phyloP scores from a whole-genome alignment of 1,140 invertebrate species.

The Lepeophtheirus salmonis region DNA sequence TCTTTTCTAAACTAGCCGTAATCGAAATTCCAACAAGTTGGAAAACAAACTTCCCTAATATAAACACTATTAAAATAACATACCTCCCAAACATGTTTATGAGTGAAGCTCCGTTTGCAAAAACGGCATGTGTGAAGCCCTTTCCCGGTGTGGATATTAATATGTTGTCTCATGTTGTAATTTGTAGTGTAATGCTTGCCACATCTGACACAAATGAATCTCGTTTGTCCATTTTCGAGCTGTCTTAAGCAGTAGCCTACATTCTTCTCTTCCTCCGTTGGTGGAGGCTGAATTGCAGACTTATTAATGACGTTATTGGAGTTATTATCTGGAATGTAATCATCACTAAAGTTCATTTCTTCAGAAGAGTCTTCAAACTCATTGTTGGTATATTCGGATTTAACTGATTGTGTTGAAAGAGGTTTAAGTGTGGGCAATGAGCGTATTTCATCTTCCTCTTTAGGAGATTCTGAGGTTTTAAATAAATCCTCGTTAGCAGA shows the following conservation, averaged over 20 bases:
- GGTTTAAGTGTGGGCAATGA: too few relatives aligned
- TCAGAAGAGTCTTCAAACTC: background rate
- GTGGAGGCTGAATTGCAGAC: constrained; percentile 4
- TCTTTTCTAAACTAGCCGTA: too few relatives aligned
- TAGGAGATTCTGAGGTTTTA: too few relatives aligned
- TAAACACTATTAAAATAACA: background rate
- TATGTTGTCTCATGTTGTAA: constrained; percentile 14
- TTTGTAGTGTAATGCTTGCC: constrained; percentile 18
- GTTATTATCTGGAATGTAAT: constrained; percentile 17
- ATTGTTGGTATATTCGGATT: too few relatives aligned
- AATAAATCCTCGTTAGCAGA: too few relatives aligned
- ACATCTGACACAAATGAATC: constrained; percentile 12
- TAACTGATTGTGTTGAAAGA: too few relatives aligned
- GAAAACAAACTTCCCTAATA: too few relatives aligned
- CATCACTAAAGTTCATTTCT: constrained; percentile 4
- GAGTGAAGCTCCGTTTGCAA: constrained; percentile 12
- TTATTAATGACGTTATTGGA: constrained; percentile 12
- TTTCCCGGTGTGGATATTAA: constrained; percentile 15
- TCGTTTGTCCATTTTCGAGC: constrained; percentile 2
- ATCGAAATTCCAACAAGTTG: too few relatives aligned
- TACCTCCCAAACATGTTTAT: constrained; percentile 18
- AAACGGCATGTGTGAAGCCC: constrained; percentile 9
- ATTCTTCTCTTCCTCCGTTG: background rate
- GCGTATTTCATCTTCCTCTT: too few relatives aligned
- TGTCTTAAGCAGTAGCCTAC: constrained; percentile 8